Evolutionary conservation across 2,888 invertebrate species (phyloP).

Genomic region (Argyresthia goedartella): DNA sequence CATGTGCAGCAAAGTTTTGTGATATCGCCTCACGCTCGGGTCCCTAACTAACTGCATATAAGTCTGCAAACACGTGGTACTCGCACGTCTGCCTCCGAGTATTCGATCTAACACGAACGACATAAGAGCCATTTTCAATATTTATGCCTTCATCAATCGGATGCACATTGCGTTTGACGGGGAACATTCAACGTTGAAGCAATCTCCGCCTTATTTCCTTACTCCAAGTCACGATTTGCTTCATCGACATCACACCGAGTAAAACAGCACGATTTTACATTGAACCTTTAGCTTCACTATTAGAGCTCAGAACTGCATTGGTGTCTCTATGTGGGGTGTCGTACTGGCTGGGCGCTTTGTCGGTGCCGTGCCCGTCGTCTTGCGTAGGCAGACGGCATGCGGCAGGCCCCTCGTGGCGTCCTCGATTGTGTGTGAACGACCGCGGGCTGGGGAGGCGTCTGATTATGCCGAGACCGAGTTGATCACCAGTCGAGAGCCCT

Average conservation of each 20-base stretch:
- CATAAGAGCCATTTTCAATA: constrained; percentile 63
- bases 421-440: constrained; percentile 67
- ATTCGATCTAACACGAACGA: constrained; percentile 44
- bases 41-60: constrained; percentile 30
- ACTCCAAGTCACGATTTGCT: no score
- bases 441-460: constrained; percentile 58
- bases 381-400: constrained; percentile 50
- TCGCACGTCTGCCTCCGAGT: constrained; percentile 30
- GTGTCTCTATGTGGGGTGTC: constrained; percentile 9
- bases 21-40: constrained; percentile 25
- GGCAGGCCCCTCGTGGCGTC: constrained; percentile 32
- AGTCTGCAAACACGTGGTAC: constrained; percentile 59
- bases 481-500: constrained; percentile 47
- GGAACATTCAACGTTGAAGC: not conserved
- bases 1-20: constrained; percentile 31
- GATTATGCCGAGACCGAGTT: constrained; percentile 59
- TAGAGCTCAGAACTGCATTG: no score
- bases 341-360: constrained; percentile 54
- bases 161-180: constrained; percentile 49
- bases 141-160: constrained; percentile 44
- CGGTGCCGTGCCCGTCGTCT: constrained; percentile 6
- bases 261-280: no score
- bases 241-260: no score
- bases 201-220: no score
- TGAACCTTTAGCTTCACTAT: no score